Evolutionary conservation across 2,888 invertebrate genomes (phyloP).

Genomic region (Homarus gammarus): DNA sequence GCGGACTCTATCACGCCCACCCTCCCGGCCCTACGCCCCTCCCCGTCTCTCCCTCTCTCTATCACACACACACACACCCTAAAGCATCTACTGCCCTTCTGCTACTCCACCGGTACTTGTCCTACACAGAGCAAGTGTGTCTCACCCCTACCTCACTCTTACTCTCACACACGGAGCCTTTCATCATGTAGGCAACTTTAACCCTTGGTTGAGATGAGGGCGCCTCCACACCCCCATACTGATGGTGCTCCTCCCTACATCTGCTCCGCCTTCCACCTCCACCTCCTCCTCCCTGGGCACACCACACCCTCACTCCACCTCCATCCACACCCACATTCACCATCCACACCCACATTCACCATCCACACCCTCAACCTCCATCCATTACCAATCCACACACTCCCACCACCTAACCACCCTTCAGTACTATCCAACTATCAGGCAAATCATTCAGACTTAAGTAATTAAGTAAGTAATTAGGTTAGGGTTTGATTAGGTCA

Average conservation of each 20-base stretch:
- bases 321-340: too few species aligned
- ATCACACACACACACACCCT: not conserved
- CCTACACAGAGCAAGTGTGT: not conserved
- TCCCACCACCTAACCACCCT: too few species aligned
- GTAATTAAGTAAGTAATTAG: too few species aligned
- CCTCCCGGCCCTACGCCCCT: not conserved
- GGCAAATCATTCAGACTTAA: too few species aligned
- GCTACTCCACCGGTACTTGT: not conserved
- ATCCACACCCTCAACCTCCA: too few species aligned
- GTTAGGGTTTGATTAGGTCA: too few species aligned
- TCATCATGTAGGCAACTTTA: not conserved
- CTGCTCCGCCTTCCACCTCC: not conserved
- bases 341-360: too few species aligned
- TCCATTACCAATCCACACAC: too few species aligned
- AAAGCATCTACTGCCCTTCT: not conserved
- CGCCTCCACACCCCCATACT: too few species aligned
- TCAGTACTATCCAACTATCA: too few species aligned
- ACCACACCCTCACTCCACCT: not conserved
- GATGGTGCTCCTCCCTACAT: not conserved
- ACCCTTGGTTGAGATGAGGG: too few species aligned
- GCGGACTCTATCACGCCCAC: constrained; percentile 12
- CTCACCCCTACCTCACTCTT: not conserved
- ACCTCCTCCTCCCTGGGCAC: not conserved
- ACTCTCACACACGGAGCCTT: constrained; percentile 3
- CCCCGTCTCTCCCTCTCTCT: not conserved